Base-by-base conservation (phyloP, 1,140 invertebrate species). In the Notospermus geniculatus region DNA sequence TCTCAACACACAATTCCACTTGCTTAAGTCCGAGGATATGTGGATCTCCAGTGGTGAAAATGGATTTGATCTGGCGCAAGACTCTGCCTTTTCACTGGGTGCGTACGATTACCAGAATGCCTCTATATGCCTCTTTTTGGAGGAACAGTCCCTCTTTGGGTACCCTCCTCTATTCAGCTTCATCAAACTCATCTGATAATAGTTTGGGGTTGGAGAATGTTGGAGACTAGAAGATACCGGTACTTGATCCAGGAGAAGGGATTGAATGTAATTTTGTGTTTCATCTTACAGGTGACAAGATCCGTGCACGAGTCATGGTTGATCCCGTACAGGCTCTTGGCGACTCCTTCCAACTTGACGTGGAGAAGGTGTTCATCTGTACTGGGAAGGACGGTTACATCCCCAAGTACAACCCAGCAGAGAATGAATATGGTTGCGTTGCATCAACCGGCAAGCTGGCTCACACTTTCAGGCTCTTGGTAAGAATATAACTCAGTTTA, bases 361-460 rank as follows among this genome's bases (percentile, higher is more conserved):
- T 83, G 15, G 81, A 82, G 61, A 81, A 82, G 65, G 80, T 81
- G 36, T 82, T 81, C 65, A 19, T 83, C 7, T 83, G 81, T 63
- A 73, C 79, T n/a, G 81, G 81, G 1, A 76, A 77, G 41, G 79
- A 81, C 62, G 81, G 81, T 15, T 82, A 82, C 67, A 74, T 83
- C 52, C 81, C 81, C 23, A 80, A 78, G 66, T 83, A 81, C 57
- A 70, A 78, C 46, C 81, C 81, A 0, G 65, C 67, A n/a, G 73
- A 71, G 23, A 53, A 65, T 11, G 76, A 82, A 63, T 82, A 75
- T 66, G 81, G 81, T 22, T 83, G 81, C 63, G 66, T 80, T 5
- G 73, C 75, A 7, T 59, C 76, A n/a, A 74, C 78, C 0, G 60
- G 71, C 17, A 78, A 78, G 41, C 69, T 83, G 1, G 70, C 77